These are phyloP conservation scores for Drosophila tropicalis DNA, from an alignment of 1,140 invertebrate genomes.

Conservation along the genomic window DNA sequence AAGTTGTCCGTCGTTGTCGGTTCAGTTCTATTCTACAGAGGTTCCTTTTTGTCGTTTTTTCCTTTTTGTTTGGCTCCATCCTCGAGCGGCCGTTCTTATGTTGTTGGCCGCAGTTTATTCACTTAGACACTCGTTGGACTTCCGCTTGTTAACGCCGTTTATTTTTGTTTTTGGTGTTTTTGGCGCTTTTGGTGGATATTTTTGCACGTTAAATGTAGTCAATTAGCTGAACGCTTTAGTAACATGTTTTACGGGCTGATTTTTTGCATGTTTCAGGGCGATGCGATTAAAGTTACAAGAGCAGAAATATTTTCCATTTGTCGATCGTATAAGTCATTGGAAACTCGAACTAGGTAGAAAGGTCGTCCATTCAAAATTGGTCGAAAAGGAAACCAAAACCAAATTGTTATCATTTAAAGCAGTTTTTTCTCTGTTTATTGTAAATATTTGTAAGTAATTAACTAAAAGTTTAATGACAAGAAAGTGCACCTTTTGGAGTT, in stretches of 20 bases:
- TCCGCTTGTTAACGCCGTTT: constrained; percentile 56
- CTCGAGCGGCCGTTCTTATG: constrained; percentile 13
- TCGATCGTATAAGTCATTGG: no score
- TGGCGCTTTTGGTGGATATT: constrained; percentile 43
- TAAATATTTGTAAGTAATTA: no score
- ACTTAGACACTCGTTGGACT: constrained; percentile 70
- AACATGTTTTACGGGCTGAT: constrained; percentile 1
- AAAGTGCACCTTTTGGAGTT: no score
- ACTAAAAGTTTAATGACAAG: no score
- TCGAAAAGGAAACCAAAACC: no score
- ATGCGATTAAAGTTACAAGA: not conserved
- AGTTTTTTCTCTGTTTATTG: no score
- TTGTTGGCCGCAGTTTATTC: constrained; percentile 75
- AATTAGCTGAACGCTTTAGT: constrained; percentile 48
- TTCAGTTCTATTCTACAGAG: constrained; percentile 18
- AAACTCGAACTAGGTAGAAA: no score
- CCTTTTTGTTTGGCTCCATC: constrained; percentile 15
- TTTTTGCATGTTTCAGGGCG: not conserved
- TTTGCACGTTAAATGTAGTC: constrained; percentile 46
- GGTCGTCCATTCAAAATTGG: no score
- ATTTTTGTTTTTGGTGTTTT: constrained; percentile 23
- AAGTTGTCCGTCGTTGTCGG: constrained; percentile 48
- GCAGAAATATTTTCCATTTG: not conserved
- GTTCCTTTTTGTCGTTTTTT: constrained; percentile 9
- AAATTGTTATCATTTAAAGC: no score